Percentiles rank a stretch among this genome's conserved stretches.
Evolutionary conservation across 1,140 invertebrate genomes (phyloP).

Genomic region (Solenopsis fugax): DNA sequence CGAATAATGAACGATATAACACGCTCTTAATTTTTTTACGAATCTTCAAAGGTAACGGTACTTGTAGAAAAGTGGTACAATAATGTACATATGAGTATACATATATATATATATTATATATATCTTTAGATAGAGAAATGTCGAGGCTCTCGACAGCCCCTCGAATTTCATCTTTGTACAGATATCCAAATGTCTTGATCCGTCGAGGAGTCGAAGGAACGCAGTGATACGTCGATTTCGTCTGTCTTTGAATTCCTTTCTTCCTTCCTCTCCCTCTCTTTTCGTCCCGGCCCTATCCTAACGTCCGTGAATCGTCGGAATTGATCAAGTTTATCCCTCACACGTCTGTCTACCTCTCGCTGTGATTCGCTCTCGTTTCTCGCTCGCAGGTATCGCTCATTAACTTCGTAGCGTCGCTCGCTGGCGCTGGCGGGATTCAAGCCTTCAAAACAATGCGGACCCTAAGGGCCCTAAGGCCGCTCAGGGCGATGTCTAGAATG

Average conservation of each 20-base stretch:
- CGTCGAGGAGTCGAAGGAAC: constrained; percentile 44
- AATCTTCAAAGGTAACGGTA: not conserved
- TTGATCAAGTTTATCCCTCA: constrained; percentile 38
- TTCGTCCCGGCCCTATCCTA: not conserved
- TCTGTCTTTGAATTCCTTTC: constrained; percentile 30
- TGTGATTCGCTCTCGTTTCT: constrained; percentile 87
- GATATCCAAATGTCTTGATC: constrained; percentile 56
- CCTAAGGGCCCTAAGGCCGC: constrained; percentile 96
- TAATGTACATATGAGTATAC: constrained; percentile 58
- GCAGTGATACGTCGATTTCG: constrained; percentile 65
- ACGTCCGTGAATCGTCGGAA: constrained; percentile 69
- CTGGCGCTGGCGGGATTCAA: constrained; percentile 97
- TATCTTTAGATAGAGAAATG: constrained; percentile 50
- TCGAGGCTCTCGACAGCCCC: constrained; percentile 65
- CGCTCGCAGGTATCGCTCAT: constrained; percentile 96
- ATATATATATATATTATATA: not conserved
- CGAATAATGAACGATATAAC: not conserved
- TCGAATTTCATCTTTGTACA: constrained; percentile 55
- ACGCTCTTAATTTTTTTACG: not conserved
- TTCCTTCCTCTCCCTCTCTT: not conserved
- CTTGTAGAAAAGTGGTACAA: constrained; percentile 1
- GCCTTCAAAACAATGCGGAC: constrained; percentile 99
- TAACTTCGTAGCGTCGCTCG: constrained; percentile 97
- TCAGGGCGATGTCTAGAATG: constrained; percentile 98
- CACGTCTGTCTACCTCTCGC: constrained; percentile 78